These are phyloP conservation scores for Disparrhopalites patrizii DNA, from an alignment of 2,888 invertebrate species.

Conservation along the genomic window DNA sequence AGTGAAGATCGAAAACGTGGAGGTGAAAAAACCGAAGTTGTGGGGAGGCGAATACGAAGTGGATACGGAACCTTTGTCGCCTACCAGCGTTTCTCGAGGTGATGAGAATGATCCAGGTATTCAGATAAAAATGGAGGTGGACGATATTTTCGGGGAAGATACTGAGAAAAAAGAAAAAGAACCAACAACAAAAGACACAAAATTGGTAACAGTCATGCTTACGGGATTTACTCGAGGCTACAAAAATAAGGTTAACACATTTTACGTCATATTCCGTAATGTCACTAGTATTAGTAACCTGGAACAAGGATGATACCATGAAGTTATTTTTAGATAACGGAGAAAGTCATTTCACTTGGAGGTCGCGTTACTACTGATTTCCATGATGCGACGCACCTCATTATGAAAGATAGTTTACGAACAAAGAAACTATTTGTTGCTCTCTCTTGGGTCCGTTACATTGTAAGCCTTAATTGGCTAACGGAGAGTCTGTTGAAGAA, in stretches of 20 bases:
- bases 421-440: slow-evolving; percentile 40
- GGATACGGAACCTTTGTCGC: slow-evolving; percentile 19
- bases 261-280: background rate
- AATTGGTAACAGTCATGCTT: slow-evolving; percentile 25
- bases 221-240: slow-evolving; percentile 31
- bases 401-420: slow-evolving; percentile 30
- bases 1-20: slow-evolving; percentile 14
- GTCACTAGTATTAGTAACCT: too few species aligned
- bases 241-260: slow-evolving; percentile 31
- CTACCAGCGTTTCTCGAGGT: background rate
- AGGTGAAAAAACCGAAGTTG: slow-evolving; percentile 14
- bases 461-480: slow-evolving; percentile 41
- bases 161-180: background rate
- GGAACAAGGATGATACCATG: background rate
- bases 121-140: background rate
- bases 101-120: slow-evolving; percentile 9
- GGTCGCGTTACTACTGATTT: slow-evolving; percentile 35
- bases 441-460: slow-evolving; percentile 36
- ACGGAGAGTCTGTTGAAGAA: slow-evolving; percentile 32
- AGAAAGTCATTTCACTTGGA: slow-evolving; percentile 32
- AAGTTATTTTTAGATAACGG: slow-evolving; percentile 18
- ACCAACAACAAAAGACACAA: background rate
- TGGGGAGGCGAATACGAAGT: slow-evolving; percentile 3
- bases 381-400: slow-evolving; percentile 40
- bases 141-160: slow-evolving; percentile 5